Conservation (phyloP, 2,797 vertebrate species). For the Tragopan temminckii region DNA sequence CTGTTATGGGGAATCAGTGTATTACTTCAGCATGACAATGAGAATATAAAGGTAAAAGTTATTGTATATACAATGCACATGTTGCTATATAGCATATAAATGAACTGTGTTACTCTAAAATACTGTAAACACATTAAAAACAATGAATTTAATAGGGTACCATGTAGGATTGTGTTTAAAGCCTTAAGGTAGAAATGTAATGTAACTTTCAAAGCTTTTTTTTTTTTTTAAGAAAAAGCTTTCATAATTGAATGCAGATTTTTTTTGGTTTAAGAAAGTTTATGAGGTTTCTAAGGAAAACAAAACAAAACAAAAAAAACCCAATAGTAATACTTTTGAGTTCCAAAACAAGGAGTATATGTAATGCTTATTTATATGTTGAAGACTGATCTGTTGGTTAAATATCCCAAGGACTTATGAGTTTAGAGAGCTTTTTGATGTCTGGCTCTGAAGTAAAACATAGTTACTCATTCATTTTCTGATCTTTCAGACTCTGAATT, state of each 20-base stretch:
- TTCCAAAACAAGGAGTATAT: constrained; percentile 6
- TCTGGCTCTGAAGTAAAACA: not conserved
- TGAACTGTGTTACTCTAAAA: not conserved
- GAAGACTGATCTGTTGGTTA: not conserved
- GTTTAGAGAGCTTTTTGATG: not conserved
- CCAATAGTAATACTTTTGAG: not conserved
- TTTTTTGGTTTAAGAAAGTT: not conserved
- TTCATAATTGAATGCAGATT: not conserved
- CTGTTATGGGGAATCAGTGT: not conserved
- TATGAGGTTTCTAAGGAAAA: constrained; percentile 10
- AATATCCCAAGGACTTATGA: not conserved
- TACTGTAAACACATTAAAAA: not conserved
- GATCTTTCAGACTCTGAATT: not conserved
- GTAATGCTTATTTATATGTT: constrained; percentile 7
- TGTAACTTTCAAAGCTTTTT: not conserved
- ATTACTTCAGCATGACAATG: not conserved
- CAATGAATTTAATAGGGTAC: not conserved
- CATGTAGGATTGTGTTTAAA: not conserved
- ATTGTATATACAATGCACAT: not conserved
- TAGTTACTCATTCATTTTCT: constrained; percentile 10
- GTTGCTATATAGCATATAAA: not conserved
- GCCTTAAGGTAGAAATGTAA: not conserved
- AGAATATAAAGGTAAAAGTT: not conserved
- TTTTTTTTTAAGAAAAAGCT: not conserved
- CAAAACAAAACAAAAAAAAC: not conserved